Evolutionary conservation across 2,113 vertebrate genomes (phyloP), one percentile per base, ranked within the genome.

Genomic region (Epinephelus cyanopodus): DNA sequence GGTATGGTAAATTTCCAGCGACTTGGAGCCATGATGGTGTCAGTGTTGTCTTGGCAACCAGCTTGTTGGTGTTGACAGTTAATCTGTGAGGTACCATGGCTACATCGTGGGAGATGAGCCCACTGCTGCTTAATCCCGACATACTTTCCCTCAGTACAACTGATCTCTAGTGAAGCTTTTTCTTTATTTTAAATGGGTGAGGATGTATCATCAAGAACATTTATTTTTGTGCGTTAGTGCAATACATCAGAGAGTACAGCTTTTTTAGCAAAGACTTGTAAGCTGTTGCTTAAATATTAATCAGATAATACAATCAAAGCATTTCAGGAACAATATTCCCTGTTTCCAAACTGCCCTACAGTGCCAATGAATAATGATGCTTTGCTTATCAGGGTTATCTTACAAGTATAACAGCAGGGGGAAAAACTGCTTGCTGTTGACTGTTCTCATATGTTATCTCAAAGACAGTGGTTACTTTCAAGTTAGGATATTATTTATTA

Each of bases 11-110:
- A 87, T 85, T 82, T 82, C 67, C 29, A 33, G 71, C 56, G 50
- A 45, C 4, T 0, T 6, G 4, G 45, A 74, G 39, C 69, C 25
- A 14, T 57, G 33, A 39, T 77, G 68, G 56, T 58, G 85, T 70
- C 77, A 52, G 53, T 6, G 79, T 83, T 73, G 86, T 69, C 84
- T 37, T 52, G 73, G 79, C 60, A 85, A 87, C 70, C 70, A 77
- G 61, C 76, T 80, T 54, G 23, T 72, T 54, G 84, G 39, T 54
- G 56, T 48, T 75, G 62, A 81, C 74, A 58, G 79, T 71, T 81
- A 75, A 85, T 87, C 74, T 23, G 64, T 71, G 61, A 77, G 75
- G 57, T 53, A 33, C 47, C 4, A 7, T 50, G 53, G 75, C 42
- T 13, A 60, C 19, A 42, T 33, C 11, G 37, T 37, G 37, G 54